A percentile compares a stretch with the other conserved stretches of the same genome.
These are phyloP conservation scores for Girardia tigrina DNA, from an alignment of 2,888 invertebrate species.

Conservation along the genomic window DNA sequence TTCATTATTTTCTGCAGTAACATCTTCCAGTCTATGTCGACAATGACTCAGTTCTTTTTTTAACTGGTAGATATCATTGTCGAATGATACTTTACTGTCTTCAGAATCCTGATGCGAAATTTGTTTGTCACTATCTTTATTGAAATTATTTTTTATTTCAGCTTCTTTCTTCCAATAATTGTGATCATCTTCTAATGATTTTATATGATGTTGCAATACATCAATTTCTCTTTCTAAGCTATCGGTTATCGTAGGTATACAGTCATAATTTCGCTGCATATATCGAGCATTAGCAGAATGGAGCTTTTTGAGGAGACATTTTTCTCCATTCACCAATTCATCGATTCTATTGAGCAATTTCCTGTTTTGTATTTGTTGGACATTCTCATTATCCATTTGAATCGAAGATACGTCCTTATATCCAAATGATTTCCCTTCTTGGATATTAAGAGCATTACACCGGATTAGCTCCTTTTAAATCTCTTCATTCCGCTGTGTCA, in stretches of 20 bases:
- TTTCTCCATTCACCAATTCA: conserved; percentile 14
- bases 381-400: not conserved
- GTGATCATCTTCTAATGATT: not conserved
- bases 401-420: not conserved
- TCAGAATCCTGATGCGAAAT: not conserved
- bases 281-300: not conserved
- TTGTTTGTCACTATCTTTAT: not conserved
- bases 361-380: not conserved
- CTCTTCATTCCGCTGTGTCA: no score
- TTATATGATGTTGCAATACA: not conserved
- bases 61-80: not conserved
- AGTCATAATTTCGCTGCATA: not conserved
- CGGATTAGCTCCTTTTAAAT: no score
- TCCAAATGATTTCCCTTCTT: not conserved
- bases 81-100: not conserved
- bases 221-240: not conserved
- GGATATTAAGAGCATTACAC: no score
- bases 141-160: not conserved
- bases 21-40: not conserved
- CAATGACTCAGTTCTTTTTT: not conserved
- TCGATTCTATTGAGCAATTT: not conserved
- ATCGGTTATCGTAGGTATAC: not conserved
- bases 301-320: not conserved
- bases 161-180: conserved; percentile 4
- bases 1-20: not conserved